These are phyloP conservation scores for Ceraclea dissimilis DNA, from an alignment of 2,888 invertebrate genomes.

Conservation along the genomic window DNA sequence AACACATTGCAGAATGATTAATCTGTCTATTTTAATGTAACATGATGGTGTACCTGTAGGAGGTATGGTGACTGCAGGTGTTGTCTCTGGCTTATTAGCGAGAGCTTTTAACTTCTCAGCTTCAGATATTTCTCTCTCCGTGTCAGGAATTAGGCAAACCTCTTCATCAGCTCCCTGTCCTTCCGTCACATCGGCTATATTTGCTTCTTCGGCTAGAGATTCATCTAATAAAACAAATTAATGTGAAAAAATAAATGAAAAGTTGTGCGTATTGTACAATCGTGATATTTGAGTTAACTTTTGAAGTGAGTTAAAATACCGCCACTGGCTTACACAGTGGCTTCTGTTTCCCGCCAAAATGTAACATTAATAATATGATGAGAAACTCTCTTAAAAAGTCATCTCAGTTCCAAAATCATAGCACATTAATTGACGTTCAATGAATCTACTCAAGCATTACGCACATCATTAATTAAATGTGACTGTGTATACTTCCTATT, in stretches of 20 bases:
- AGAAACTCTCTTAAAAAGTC: too few species aligned
- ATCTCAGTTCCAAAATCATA: too few species aligned
- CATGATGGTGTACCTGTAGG: not conserved
- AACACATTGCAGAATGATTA: not conserved
- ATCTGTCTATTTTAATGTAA: not conserved
- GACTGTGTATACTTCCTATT: too few species aligned
- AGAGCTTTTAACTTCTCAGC: slow-evolving; percentile 57
- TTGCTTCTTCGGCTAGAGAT: slow-evolving; percentile 14
- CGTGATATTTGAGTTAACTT: too few species aligned
- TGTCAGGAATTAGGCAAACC: slow-evolving; percentile 61
- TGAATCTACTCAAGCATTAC: too few species aligned
- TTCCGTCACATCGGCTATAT: slow-evolving; percentile 32
- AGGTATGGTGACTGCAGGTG: slow-evolving; percentile 32
- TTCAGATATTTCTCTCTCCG: slow-evolving; percentile 58
- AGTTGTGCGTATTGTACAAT: not conserved
- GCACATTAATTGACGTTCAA: too few species aligned
- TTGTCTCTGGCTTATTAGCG: slow-evolving; percentile 32
- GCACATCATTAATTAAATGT: too few species aligned
- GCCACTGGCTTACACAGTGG: not conserved
- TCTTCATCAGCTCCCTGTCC: slow-evolving; percentile 55
- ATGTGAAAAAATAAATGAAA: slow-evolving; percentile 8
- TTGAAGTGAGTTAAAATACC: too few species aligned
- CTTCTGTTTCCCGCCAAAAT: too few species aligned
- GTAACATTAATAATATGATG: too few species aligned
- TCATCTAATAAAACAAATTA: slow-evolving; percentile 24